Evolutionary conservation across 2,888 invertebrate genomes (phyloP).

Genomic region (Himalopsyche japonica): DNA sequence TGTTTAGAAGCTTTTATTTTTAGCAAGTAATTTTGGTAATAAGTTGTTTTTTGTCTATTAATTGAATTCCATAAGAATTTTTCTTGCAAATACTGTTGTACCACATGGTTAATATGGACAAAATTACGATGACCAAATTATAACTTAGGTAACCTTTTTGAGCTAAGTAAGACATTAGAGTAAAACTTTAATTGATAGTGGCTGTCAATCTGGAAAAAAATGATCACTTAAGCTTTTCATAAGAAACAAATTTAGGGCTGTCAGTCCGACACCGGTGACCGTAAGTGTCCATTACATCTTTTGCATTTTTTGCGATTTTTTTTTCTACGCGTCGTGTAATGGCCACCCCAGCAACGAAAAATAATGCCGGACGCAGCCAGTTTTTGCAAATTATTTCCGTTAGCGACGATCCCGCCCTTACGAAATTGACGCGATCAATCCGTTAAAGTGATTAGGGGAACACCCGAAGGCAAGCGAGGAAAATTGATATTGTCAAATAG

Average conservation of each 20-base stretch:
- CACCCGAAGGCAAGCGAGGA: background rate
- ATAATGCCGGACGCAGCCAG: background rate
- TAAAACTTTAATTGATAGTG: too few relatives aligned
- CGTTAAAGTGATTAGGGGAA: background rate
- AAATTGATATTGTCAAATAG: background rate
- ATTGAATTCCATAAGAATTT: too few relatives aligned
- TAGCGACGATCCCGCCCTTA: background rate
- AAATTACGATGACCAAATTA: too few relatives aligned
- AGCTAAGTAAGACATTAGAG: too few relatives aligned
- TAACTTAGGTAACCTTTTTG: too few relatives aligned
- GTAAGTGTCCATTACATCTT: background rate
- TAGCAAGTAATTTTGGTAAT: too few relatives aligned
- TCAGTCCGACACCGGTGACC: background rate
- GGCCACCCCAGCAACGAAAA: background rate
- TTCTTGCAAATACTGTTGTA: too few relatives aligned
- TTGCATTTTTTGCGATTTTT: background rate
- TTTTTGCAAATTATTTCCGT: constrained; percentile 16
- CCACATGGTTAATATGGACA: too few relatives aligned
- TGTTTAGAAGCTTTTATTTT: too few relatives aligned
- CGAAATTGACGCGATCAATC: background rate
- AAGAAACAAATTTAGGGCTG: background rate
- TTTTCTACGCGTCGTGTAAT: background rate
- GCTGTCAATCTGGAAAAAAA: too few relatives aligned
- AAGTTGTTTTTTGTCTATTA: too few relatives aligned
- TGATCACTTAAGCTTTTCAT: background rate